These are phyloP conservation scores for Pongo pygmaeus DNA, from an alignment of 2,113 vertebrate species.

Conservation along the genomic window DNA sequence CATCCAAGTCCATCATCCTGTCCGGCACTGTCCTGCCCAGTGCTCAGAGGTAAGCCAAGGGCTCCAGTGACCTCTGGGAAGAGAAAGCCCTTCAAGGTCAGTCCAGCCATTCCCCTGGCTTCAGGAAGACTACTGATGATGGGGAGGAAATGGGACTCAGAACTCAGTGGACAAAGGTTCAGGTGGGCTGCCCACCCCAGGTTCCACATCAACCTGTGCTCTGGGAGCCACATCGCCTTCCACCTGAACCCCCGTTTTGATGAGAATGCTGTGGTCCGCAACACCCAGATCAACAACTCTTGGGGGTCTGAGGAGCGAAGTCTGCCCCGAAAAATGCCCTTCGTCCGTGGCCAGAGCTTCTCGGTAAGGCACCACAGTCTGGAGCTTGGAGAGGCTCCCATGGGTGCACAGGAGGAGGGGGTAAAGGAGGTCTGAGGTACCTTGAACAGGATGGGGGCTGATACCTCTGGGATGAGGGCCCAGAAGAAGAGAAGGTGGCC, in stretches of 20 bases:
- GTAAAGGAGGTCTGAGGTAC: neutral
- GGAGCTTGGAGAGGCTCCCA: neutral
- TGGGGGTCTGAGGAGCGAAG: conserved; percentile 80
- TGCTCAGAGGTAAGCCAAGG: conserved; percentile 81
- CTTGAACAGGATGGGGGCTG: too few relatives aligned
- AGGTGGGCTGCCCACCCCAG: conserved; percentile 59
- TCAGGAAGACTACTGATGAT: neutral
- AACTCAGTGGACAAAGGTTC: neutral
- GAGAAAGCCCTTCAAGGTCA: too few relatives aligned
- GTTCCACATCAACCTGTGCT: conserved; percentile 83
- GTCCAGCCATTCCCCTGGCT: neutral
- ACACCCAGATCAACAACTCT: conserved; percentile 61
- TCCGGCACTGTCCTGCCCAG: conserved; percentile 77
- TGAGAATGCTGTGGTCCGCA: conserved; percentile 83
- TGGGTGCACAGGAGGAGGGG: accelerated
- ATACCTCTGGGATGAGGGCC: neutral
- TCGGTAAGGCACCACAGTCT: conserved; percentile 60
- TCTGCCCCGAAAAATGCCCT: conserved; percentile 76
- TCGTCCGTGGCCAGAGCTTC: conserved; percentile 82
- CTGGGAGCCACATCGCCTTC: conserved; percentile 78
- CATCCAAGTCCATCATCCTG: conserved; percentile 83
- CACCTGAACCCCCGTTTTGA: conserved; percentile 86
- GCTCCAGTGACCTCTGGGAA: neutral
- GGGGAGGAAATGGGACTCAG: neutral
- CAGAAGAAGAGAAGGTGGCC: neutral